A percentile compares a stretch with the other conserved stretches of the same genome.
phyloP scores from a whole-genome alignment of 2,888 invertebrate species.

The Cryptus armator region DNA sequence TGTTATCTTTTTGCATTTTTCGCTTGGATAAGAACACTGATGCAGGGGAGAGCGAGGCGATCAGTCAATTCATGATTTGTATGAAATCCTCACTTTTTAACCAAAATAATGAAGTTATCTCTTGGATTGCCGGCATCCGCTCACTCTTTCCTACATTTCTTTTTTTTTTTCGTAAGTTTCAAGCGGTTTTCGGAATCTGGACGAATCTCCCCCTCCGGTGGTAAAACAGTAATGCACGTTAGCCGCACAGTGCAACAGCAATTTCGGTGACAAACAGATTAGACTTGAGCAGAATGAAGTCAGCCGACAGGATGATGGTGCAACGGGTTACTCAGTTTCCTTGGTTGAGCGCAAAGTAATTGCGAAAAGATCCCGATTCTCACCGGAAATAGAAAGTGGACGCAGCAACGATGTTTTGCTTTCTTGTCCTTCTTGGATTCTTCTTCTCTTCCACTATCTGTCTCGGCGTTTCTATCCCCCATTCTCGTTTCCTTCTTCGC shows the following conservation, averaged over 20 bases:
- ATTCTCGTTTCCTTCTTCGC: conserved; percentile 39
- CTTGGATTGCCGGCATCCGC: too few species aligned
- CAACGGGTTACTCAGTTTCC: conserved; percentile 41
- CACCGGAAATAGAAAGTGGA: conserved; percentile 63
- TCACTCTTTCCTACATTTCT: too few species aligned
- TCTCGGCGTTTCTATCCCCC: conserved; percentile 1
- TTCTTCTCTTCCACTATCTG: not conserved
- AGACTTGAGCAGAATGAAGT: conserved; percentile 63
- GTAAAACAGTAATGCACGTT: conserved; percentile 50
- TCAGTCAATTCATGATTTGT: too few species aligned
- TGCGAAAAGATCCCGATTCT: conserved; percentile 71
- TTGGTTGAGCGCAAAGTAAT: conserved; percentile 72
- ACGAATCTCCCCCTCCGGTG: not conserved
- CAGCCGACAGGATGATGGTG: conserved; percentile 25
- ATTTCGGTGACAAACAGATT: conserved; percentile 77
- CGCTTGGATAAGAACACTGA: not conserved
- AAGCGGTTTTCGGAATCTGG: not conserved
- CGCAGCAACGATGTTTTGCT: conserved; percentile 44
- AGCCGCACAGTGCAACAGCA: conserved; percentile 62
- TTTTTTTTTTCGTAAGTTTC: too few species aligned
- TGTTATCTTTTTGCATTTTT: not conserved
- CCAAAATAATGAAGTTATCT: too few species aligned
- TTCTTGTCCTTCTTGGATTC: conserved; percentile 17
- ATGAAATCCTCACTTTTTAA: too few species aligned
- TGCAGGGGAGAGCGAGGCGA: not conserved